Evolutionary conservation across 2,888 invertebrate genomes (phyloP).

Genomic region (Mythimna albipuncta): DNA sequence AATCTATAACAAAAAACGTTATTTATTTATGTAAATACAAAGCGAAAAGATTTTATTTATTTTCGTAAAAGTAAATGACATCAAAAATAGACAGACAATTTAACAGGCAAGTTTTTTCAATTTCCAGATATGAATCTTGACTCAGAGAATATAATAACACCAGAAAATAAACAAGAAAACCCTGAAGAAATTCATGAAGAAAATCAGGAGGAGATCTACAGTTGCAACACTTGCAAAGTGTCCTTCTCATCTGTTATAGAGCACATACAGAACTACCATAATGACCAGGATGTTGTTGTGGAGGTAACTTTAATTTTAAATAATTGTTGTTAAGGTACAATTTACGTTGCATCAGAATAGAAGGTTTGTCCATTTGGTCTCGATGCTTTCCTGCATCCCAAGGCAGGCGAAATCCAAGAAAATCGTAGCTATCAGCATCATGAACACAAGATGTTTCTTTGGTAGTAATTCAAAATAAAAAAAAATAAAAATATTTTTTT

Average conservation of each 20-base stretch:
- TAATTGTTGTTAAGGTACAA: neutral
- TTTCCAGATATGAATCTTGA: conserved; percentile 73
- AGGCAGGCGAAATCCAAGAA: neutral
- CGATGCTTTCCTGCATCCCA: neutral
- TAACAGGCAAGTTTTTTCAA: neutral
- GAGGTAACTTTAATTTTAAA: conserved; percentile 83
- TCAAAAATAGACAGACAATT: neutral
- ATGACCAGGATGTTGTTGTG: conserved; percentile 92
- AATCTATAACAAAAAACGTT: neutral
- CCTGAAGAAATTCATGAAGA: conserved; percentile 75
- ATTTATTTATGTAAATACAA: too few species aligned
- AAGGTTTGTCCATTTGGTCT: neutral
- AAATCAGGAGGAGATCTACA: conserved; percentile 87
- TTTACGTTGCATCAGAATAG: neutral
- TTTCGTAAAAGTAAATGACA: neutral
- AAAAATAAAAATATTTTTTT: neutral
- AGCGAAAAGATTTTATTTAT: too few species aligned
- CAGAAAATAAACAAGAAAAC: conserved; percentile 68
- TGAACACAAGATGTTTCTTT: too few species aligned
- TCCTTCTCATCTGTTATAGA: conserved; percentile 92
- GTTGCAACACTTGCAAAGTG: conserved; percentile 92
- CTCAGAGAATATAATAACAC: conserved; percentile 66
- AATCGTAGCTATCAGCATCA: too few species aligned
- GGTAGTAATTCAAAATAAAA: neutral
- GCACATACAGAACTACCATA: conserved; percentile 92